These are phyloP conservation scores for Drusus annulatus DNA, from an alignment of 1,140 invertebrate genomes.

Conservation along the genomic window DNA sequence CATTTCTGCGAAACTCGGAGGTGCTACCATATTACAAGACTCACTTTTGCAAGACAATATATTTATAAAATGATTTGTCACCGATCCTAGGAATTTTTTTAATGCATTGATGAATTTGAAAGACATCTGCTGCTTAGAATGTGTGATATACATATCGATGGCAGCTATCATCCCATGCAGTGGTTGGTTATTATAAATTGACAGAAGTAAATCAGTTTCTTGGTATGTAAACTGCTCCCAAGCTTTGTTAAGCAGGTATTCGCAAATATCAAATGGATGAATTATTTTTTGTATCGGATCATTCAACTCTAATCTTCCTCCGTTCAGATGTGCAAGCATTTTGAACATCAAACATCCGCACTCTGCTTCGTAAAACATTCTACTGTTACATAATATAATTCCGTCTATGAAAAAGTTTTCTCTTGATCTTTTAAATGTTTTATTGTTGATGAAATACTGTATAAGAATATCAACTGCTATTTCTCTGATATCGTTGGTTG, in stretches of 20 bases:
- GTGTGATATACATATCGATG: slow-evolving; percentile 48
- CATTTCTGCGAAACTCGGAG: slow-evolving; percentile 74
- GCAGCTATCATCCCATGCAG: slow-evolving; percentile 62
- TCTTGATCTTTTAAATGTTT: slow-evolving; percentile 11
- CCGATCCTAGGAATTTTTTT: slow-evolving; percentile 52
- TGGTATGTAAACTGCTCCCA: slow-evolving; percentile 47
- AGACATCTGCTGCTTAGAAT: slow-evolving; percentile 59
- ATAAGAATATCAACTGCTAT: slow-evolving; percentile 47
- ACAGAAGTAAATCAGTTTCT: slow-evolving; percentile 45
- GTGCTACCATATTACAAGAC: slow-evolving; percentile 35
- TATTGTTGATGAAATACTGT: slow-evolving; percentile 38
- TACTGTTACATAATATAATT: slow-evolving; percentile 48
- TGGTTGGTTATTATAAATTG: slow-evolving; percentile 52
- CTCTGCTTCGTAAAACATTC: slow-evolving; percentile 54
- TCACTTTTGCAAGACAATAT: slow-evolving; percentile 33
- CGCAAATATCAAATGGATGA: slow-evolving; percentile 10
- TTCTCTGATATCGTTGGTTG: slow-evolving; percentile 51
- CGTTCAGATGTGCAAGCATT: slow-evolving; percentile 44
- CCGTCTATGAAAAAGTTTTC: slow-evolving; percentile 48
- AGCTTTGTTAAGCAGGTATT: slow-evolving; percentile 49
- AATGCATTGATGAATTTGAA: slow-evolving; percentile 64
- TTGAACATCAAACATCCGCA: slow-evolving; percentile 52
- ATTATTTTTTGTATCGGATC: slow-evolving; percentile 1
- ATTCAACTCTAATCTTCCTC: background rate
- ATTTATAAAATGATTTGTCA: slow-evolving; percentile 40